phyloP scores from a whole-genome alignment of 2,797 vertebrate species.

The Sebastes taczanowskii region DNA sequence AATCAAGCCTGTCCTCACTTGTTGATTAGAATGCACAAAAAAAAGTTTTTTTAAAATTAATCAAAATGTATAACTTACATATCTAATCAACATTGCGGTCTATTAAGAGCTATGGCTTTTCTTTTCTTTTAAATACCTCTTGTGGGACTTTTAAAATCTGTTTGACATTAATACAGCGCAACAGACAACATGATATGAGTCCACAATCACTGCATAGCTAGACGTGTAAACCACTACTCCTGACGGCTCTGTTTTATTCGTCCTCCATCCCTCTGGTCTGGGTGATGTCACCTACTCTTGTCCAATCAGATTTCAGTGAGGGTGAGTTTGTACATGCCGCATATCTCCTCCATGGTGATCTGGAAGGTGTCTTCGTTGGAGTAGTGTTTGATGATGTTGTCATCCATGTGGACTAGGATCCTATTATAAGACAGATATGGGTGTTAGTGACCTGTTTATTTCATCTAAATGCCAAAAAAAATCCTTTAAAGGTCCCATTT shows the following conservation, averaged over 20 bases:
- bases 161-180: slow-evolving; percentile 23
- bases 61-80: slow-evolving; percentile 52
- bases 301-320: slow-evolving; percentile 93
- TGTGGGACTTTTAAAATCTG: slow-evolving; percentile 6
- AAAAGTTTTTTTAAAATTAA: slow-evolving; percentile 9
- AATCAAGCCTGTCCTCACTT: slow-evolving; percentile 24
- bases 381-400: slow-evolving; percentile 99
- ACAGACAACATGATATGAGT: slow-evolving; percentile 34
- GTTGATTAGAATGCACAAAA: slow-evolving; percentile 34
- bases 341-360: slow-evolving; percentile 92
- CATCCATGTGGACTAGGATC: slow-evolving; percentile 98
- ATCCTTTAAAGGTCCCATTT: too few species aligned
- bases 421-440: slow-evolving; percentile 64
- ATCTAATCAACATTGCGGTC: slow-evolving; percentile 11
- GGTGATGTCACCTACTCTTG: not conserved
- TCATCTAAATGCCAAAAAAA: not conserved
- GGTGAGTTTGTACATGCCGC: slow-evolving; percentile 93
- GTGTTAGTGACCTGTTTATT: not conserved
- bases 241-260: slow-evolving; percentile 2
- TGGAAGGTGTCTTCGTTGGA: slow-evolving; percentile 99
- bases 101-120: slow-evolving; percentile 64
- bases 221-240: slow-evolving; percentile 76
- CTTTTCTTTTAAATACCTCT: slow-evolving; percentile 19
- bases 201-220: slow-evolving; percentile 40
- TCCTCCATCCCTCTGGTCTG: not conserved